These are phyloP conservation scores for Lichenostomus cassidix DNA, from an alignment of 2,113 vertebrate genomes.

Conservation along the genomic window DNA sequence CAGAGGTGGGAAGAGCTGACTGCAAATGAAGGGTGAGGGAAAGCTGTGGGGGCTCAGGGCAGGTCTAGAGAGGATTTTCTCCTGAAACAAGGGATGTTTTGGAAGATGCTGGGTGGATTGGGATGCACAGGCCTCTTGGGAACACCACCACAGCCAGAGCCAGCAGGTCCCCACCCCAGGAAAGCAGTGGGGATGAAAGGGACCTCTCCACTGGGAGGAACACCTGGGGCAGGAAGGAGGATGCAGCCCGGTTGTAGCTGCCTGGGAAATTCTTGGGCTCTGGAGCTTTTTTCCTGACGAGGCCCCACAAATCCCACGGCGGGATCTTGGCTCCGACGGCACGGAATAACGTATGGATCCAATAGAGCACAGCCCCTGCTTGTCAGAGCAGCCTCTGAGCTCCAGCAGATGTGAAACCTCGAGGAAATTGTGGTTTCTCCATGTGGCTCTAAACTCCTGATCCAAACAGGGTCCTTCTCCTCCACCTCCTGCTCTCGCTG, in stretches of 20 bases:
- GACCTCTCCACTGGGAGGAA: background rate
- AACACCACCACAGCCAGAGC: background rate
- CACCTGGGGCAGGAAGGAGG: background rate
- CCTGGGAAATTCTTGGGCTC: background rate
- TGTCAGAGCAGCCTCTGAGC: background rate
- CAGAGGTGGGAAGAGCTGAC: background rate
- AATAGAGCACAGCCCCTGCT: background rate
- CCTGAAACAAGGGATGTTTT: background rate
- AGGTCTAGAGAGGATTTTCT: background rate
- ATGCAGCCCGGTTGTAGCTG: background rate
- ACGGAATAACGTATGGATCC: background rate
- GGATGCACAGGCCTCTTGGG: accelerated
- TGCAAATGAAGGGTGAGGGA: background rate
- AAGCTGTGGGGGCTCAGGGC: background rate
- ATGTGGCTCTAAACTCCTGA: background rate
- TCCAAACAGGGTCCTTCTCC: background rate
- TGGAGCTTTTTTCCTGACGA: background rate
- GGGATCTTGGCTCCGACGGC: background rate
- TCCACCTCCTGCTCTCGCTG: background rate
- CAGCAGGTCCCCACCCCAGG: background rate
- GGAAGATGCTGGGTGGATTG: background rate
- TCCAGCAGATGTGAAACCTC: conserved; percentile 42
- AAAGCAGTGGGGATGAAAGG: background rate
- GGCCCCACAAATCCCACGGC: background rate
- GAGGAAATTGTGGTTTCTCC: conserved; percentile 21